Percentiles rank a stretch among this genome's conserved stretches.
Evolutionary conservation across 2,797 vertebrate genomes (phyloP).

Genomic region (Hipposideros larvatus): DNA sequence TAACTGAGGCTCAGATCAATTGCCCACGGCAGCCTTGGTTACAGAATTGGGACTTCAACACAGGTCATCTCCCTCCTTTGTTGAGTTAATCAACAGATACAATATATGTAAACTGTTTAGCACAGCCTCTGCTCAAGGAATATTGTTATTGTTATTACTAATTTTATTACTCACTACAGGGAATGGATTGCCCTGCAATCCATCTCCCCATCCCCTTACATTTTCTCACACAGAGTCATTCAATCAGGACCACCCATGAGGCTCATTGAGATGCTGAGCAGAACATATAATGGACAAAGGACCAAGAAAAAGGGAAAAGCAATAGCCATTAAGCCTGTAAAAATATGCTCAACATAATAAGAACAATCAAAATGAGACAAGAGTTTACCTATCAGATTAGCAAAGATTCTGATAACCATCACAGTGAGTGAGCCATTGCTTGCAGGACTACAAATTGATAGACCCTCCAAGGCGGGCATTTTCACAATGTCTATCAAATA

Average conservation of each 20-base stretch:
- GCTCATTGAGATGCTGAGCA: background rate
- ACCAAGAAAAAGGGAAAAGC: background rate
- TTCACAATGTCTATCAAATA: background rate
- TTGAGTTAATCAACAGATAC: background rate
- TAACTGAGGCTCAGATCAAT: background rate
- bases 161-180: background rate
- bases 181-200: background rate
- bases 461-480: background rate
- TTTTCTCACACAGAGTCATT: background rate
- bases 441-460: no score
- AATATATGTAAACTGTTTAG: background rate
- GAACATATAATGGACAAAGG: background rate
- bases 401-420: background rate
- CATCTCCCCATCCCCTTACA: background rate
- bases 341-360: background rate
- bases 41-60: background rate
- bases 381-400: background rate
- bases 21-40: background rate
- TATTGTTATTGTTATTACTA: background rate
- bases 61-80: background rate
- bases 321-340: background rate
- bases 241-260: rapidly evolving
- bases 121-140: background rate
- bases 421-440: no score
- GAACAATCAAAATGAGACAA: background rate